phyloP scores from a whole-genome alignment of 2,113 vertebrate genomes.

The Hippocampus abdominalis region DNA sequence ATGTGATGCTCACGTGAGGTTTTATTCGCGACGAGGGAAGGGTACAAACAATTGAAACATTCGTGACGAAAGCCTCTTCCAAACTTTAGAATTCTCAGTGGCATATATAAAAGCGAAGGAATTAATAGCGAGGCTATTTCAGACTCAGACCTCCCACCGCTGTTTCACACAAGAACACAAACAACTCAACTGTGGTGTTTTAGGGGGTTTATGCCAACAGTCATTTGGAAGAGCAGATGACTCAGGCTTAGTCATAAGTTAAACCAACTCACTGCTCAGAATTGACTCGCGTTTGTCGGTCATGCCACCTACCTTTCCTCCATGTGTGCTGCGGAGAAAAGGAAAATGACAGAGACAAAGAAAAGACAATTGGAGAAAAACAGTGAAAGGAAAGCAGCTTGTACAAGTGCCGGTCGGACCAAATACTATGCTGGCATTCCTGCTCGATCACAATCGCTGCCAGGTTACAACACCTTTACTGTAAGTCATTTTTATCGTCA shows the following conservation, averaged over 20 bases:
- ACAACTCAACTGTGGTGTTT: conserved; percentile 13
- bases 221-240: conserved; percentile 52
- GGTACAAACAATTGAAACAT: background rate
- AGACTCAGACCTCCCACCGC: conserved; percentile 35
- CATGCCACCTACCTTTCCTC: conserved; percentile 64
- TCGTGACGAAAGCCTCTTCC: background rate
- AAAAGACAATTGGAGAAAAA: conserved; percentile 42
- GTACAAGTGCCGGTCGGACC: conserved; percentile 32
- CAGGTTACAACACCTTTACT: conserved; percentile 44
- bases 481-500: conserved; percentile 45
- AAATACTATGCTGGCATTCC: conserved; percentile 25
- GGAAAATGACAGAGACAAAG: conserved; percentile 29
- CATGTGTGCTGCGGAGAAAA: conserved; percentile 53
- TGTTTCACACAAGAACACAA: background rate
- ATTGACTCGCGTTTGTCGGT: conserved; percentile 62
- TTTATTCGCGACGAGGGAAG: background rate
- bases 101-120: background rate
- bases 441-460: conserved; percentile 39
- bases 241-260: conserved; percentile 63
- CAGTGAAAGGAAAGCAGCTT: conserved; percentile 24
- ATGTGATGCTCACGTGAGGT: conserved; percentile 14
- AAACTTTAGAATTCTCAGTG: background rate
- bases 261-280: conserved; percentile 39
- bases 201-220: conserved; percentile 42
- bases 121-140: conserved; percentile 7